A percentile compares a stretch with the other conserved stretches of the same genome.
Conservation (phyloP, 2,113 vertebrate genomes). For the Caretta caretta region DNA sequence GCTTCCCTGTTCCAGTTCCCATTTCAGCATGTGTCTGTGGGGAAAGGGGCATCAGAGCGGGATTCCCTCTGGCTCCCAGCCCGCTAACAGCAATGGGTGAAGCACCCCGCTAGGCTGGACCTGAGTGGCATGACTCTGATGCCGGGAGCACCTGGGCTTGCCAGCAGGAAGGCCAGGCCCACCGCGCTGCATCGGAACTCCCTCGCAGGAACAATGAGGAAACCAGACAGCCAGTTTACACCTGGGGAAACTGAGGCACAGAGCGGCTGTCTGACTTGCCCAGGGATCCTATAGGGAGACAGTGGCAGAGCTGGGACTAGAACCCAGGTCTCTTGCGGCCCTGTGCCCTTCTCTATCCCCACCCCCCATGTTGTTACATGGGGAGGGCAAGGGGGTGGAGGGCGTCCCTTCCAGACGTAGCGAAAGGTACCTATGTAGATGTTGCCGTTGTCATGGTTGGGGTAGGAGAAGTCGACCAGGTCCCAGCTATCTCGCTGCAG, state of each 20-base stretch:
- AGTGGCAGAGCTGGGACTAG: not conserved
- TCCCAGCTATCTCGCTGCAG: slow-evolving; percentile 80
- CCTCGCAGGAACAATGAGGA: not conserved
- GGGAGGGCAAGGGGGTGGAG: not conserved
- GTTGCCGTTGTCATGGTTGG: slow-evolving; percentile 64
- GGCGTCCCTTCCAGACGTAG: not conserved
- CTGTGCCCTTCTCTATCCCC: not conserved
- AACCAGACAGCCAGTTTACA: not conserved
- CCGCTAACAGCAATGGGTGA: not conserved
- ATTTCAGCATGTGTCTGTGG: not conserved
- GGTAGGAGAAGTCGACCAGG: slow-evolving; percentile 75
- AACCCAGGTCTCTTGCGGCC: not conserved
- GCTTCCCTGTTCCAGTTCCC: not conserved
- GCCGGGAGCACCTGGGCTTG: not conserved
- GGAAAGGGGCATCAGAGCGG: not conserved
- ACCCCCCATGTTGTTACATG: not conserved
- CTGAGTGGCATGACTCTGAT: not conserved
- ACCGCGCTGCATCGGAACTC: not conserved
- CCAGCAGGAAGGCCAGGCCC: too few species aligned
- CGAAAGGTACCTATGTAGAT: slow-evolving; percentile 76
- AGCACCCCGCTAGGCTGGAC: not conserved
- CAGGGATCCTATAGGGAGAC: not conserved
- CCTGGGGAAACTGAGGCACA: not conserved
- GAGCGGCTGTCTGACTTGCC: not conserved
- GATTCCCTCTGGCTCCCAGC: not conserved